Evolutionary conservation across 2,797 vertebrate species (phyloP).

Genomic region (Salarias fasciatus): DNA sequence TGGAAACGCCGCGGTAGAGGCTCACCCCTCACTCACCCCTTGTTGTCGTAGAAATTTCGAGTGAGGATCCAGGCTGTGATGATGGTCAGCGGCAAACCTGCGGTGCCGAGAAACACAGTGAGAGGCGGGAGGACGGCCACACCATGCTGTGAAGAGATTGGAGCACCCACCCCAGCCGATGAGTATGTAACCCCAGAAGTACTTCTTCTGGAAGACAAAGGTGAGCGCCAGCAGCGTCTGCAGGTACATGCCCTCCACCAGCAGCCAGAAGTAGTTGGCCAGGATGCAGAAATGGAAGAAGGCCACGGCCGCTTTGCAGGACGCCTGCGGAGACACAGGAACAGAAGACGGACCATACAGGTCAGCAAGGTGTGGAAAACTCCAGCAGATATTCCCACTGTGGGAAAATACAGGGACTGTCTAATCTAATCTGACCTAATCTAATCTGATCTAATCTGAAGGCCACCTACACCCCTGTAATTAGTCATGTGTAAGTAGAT

Average conservation of each 20-base stretch:
- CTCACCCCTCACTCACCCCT: conserved; percentile 81
- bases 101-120: conserved; percentile 35
- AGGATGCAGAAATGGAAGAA: conserved; percentile 91
- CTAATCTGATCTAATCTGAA: no score
- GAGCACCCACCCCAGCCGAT: conserved; percentile 86
- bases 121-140: no score
- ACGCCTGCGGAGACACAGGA: conserved; percentile 74
- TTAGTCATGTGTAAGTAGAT: no score
- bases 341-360: no score
- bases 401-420: no score
- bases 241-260: conserved; percentile 92
- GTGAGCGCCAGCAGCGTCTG: conserved; percentile 89
- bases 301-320: conserved; percentile 85
- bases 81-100: conserved; percentile 85
- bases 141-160: no score
- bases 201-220: conserved; percentile 89
- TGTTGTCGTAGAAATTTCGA: conserved; percentile 84
- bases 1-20: no score
- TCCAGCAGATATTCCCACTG: no score
- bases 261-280: conserved; percentile 91
- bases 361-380: no score
- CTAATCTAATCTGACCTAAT: no score
- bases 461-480: no score
- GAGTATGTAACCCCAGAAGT: conserved; percentile 90
- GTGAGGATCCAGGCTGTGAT: conserved; percentile 84